Evolutionary conservation across 2,113 vertebrate species (phyloP).

Genomic region (Varanus komodoensis): DNA sequence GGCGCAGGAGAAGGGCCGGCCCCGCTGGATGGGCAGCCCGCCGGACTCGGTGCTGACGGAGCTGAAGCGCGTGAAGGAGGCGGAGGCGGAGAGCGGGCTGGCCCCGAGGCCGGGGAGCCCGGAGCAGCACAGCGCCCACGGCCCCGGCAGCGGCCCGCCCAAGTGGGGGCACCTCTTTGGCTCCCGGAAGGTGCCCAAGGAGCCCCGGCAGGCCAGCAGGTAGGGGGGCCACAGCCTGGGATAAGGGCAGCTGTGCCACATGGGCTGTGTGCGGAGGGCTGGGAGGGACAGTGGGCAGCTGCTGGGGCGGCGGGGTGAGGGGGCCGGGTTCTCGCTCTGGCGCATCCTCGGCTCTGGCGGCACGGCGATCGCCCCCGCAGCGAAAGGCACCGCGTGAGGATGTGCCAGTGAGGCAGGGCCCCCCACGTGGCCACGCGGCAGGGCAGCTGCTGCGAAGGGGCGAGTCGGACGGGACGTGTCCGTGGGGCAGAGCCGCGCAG

Average conservation of each 20-base stretch:
- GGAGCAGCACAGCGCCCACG: not conserved
- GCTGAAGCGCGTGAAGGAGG: constrained; percentile 81
- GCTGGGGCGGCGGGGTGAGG: too few species aligned
- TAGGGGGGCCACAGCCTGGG: not conserved
- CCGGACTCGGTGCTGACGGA: constrained; percentile 89
- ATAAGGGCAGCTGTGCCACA: too few species aligned
- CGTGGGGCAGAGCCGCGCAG: too few species aligned
- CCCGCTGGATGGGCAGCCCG: constrained; percentile 96
- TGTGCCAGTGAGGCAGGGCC: too few species aligned
- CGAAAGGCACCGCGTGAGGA: too few species aligned
- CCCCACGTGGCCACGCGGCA: too few species aligned
- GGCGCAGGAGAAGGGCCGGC: constrained; percentile 73
- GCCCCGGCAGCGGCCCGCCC: constrained; percentile 31
- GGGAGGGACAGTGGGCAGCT: not conserved
- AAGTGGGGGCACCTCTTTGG: constrained; percentile 75
- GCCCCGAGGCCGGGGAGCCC: constrained; percentile 16
- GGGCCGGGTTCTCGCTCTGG: too few species aligned
- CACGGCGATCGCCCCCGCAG: too few species aligned
- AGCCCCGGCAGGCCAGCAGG: constrained; percentile 81
- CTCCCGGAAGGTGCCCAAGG: constrained; percentile 67
- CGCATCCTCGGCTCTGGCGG: too few species aligned
- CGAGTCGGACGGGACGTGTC: too few species aligned
- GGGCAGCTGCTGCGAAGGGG: too few species aligned
- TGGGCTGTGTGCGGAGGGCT: not conserved
- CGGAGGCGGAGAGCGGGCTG: constrained; percentile 41